phyloP scores from a whole-genome alignment of 1,140 invertebrate species.

The Meloidogyne chitwoodi region DNA sequence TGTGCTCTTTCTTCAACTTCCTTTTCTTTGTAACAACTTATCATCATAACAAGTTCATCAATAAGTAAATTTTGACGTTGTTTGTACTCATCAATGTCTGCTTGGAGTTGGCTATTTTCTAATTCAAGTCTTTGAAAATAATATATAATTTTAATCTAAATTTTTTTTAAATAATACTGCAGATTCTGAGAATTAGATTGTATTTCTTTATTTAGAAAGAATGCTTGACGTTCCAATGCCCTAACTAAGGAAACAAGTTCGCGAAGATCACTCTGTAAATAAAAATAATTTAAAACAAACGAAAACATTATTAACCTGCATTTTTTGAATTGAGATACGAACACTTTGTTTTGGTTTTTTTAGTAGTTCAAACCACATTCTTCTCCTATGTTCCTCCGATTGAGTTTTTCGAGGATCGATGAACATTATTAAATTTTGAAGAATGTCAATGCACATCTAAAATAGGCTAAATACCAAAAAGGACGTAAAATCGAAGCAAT shows the following conservation, averaged over 20 bases:
- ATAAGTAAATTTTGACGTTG: slow-evolving; percentile 77
- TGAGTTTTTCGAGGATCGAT: slow-evolving; percentile 91
- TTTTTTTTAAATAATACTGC: not conserved
- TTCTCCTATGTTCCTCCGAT: slow-evolving; percentile 61
- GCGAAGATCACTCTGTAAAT: slow-evolving; percentile 48
- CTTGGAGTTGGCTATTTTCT: slow-evolving; percentile 24
- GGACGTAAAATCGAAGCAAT: too few relatives aligned
- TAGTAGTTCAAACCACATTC: slow-evolving; percentile 78
- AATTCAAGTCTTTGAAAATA: slow-evolving; percentile 24
- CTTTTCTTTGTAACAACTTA: slow-evolving; percentile 73
- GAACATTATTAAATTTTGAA: slow-evolving; percentile 91
- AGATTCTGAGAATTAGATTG: not conserved
- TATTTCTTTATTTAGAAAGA: slow-evolving; percentile 51
- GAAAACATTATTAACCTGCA: slow-evolving; percentile 63
- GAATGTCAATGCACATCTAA: slow-evolving; percentile 72
- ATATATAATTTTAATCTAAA: not conserved
- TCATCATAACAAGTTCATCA: slow-evolving; percentile 86
- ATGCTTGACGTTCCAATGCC: slow-evolving; percentile 52
- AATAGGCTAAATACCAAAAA: not conserved
- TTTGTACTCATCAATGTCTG: slow-evolving; percentile 80
- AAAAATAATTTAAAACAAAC: slow-evolving; percentile 60
- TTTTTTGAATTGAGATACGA: slow-evolving; percentile 66
- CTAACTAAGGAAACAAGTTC: slow-evolving; percentile 53
- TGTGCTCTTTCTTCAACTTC: slow-evolving; percentile 64
- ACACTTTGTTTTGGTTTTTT: slow-evolving; percentile 76